Evolutionary conservation across 2,797 vertebrate genomes (phyloP).

Genomic region (Danio albolineatus): DNA sequence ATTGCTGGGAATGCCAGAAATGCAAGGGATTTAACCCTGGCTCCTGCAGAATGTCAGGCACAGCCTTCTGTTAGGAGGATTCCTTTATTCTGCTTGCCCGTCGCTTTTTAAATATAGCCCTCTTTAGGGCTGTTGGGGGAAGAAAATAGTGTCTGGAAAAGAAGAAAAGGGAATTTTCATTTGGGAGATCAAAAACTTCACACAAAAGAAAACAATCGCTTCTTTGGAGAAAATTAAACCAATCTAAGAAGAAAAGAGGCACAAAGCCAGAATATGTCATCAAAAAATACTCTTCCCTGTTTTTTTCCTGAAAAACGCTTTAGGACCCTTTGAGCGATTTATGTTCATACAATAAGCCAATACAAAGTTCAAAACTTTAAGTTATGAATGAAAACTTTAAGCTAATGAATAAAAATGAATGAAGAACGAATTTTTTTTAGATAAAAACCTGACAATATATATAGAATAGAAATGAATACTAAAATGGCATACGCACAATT

Average conservation of each 20-base stretch:
- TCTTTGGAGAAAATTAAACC: neutral
- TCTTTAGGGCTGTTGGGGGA: neutral
- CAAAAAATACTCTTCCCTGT: neutral
- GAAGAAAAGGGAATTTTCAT: constrained; percentile 7
- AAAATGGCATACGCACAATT: too few species aligned
- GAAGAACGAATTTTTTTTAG: too few species aligned
- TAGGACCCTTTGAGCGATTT: too few species aligned
- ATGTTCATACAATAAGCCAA: too few species aligned
- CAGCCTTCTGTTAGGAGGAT: constrained; percentile 54
- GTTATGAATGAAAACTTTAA: too few species aligned
- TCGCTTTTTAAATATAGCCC: constrained; percentile 26
- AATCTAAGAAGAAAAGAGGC: neutral
- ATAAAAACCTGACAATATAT: too few species aligned
- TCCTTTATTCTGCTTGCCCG: constrained; percentile 48
- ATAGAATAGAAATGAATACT: too few species aligned
- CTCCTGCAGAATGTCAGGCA: constrained; percentile 52
- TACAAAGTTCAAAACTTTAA: too few species aligned
- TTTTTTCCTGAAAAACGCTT: too few species aligned
- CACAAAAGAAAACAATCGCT: neutral
- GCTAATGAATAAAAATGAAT: too few species aligned
- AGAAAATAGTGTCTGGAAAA: constrained; percentile 14
- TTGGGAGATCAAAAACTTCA: constrained; percentile 5
- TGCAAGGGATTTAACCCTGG: constrained; percentile 59
- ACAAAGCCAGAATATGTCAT: neutral
- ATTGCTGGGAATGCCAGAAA: constrained; percentile 65